Evolutionary conservation across 1,140 invertebrate species (phyloP).

Genomic region (Paracyclopina nana): DNA sequence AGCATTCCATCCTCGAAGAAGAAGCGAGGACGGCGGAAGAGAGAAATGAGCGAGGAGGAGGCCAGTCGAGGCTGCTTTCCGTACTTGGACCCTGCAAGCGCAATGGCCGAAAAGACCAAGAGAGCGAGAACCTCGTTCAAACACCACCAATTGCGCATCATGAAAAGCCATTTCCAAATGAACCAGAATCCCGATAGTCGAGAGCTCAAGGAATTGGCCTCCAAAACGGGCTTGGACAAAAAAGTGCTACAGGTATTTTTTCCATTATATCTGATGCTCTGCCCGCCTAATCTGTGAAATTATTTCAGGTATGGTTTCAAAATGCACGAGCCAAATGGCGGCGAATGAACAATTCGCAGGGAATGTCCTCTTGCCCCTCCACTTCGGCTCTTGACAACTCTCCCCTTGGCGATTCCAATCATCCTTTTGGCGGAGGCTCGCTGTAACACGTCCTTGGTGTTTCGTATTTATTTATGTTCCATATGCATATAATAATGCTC

Average conservation of each 20-base stretch:
- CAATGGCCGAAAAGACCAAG: slow-evolving; percentile 13
- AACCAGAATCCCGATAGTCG: slow-evolving; percentile 99
- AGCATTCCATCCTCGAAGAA: slow-evolving; percentile 6
- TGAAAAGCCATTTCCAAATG: slow-evolving; percentile 96
- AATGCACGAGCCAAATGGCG: slow-evolving; percentile 93
- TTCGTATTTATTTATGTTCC: too few species aligned
- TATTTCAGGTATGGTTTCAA: slow-evolving; percentile 97
- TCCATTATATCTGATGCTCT: too few species aligned
- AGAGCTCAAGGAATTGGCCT: slow-evolving; percentile 86
- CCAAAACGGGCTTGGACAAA: slow-evolving; percentile 94
- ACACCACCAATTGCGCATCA: slow-evolving; percentile 87
- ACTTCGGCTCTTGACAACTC: too few species aligned
- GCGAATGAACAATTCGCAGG: slow-evolving; percentile 26
- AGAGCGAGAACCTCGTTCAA: slow-evolving; percentile 93
- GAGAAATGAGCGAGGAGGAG: background rate
- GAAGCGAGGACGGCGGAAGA: slow-evolving; percentile 13
- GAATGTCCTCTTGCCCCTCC: background rate
- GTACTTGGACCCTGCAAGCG: background rate
- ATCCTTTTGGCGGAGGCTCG: too few species aligned
- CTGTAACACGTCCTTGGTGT: too few species aligned
- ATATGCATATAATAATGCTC: too few species aligned
- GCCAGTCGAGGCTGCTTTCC: slow-evolving; percentile 2
- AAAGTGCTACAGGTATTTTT: slow-evolving; percentile 88
- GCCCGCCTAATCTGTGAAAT: too few species aligned
- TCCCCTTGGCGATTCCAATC: too few species aligned